Base-by-base conservation (phyloP, 1,140 invertebrate genomes). In the Orius insidiosus region DNA sequence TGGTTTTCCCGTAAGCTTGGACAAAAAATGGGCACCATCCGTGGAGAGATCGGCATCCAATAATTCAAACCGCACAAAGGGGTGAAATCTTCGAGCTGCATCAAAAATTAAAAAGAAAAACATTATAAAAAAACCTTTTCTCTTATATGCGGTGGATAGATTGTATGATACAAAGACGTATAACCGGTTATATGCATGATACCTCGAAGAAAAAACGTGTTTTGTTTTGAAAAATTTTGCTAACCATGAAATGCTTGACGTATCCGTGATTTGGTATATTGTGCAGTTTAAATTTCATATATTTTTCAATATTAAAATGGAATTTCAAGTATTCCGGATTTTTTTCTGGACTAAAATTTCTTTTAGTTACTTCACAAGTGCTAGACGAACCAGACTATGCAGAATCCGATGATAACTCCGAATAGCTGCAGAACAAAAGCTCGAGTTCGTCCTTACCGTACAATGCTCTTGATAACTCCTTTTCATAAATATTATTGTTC, bases 31-130 rank as follows among this genome's bases (percentile, higher is more conserved):
- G 47, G 40, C 14, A 44, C 15, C 10, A 16, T 18, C 24, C 48
- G 24, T 1, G 51, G 51, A 9, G 8, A 5, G 11, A 52, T 45
- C 4, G 48, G 51, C 2, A 45, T 41, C 38, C 45, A 38, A 24
- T 52, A 24, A 8, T 36, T 30, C 6, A 52, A 14, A n/a, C 39
- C 45, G 9, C 30, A 39, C 9, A 34, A 9, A 6, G 45, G n/a
- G 10, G 48, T 16, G 14, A 32, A 39, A 15, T 44, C 44, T 14
- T 31, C 15, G 31, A 39, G 30, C 46, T 47, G 30, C 11, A 47
- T 13, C 15, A 14, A 30, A 43, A 11, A 19, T 3, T 10, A 34
- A 33, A 45, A 3, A 36, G 3, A 36, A 15, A 11, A 11, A 36
- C 3, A 11, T 3, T 5, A 4, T 36, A 10, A 36, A n/a, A 36